Evolutionary conservation across 2,113 vertebrate genomes (phyloP), one percentile per base, ranked within the genome.

Genomic region (Halcyon senegalensis): DNA sequence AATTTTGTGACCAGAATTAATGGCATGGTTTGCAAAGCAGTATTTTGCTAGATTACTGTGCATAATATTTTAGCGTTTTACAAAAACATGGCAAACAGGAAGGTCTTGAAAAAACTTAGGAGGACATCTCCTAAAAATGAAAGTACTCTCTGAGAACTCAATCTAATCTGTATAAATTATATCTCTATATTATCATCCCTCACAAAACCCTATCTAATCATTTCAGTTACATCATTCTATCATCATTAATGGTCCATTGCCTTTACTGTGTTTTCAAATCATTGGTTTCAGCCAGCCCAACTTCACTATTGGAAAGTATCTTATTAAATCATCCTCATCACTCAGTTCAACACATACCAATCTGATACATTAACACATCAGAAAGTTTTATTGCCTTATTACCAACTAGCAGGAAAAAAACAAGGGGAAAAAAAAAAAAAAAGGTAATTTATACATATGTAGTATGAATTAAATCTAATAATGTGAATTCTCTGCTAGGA

Each of bases 241-340:
- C 66, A 79, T 68, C 69, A 64, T 91, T 89, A 95, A 87, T 43
- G 74, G 51, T 27, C 62, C 74, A 75, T 87, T 94, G 80, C 48
- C 27, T 93, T 88, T 63, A 72, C 48, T 68, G 9, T 63, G 50
- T 87, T 95, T 87, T 95, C 89, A 87, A 91, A 85, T 53, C 51
- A 43, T 39, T 82, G 79, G 62, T 93, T 94, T 82, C 48, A 72
- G 75, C 39, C 39, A 90, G 56, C n/a, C 23, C 24, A 91, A 28
- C 62, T 68, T 82, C 53, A 27, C 16, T 56, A 27, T 5, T 85
- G 35, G 58, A 95, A 96, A 96, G 90, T 56, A 80, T 53, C 25
- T 31, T 94, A 90, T 39, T 91, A 90, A 93, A 91, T 87, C 66
- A 87, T 87, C 48, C 53, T 87, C 84, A 76, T 93, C 77, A 73